Conservation (phyloP, 1,140 invertebrate genomes). For the Lycorma delicatula region DNA sequence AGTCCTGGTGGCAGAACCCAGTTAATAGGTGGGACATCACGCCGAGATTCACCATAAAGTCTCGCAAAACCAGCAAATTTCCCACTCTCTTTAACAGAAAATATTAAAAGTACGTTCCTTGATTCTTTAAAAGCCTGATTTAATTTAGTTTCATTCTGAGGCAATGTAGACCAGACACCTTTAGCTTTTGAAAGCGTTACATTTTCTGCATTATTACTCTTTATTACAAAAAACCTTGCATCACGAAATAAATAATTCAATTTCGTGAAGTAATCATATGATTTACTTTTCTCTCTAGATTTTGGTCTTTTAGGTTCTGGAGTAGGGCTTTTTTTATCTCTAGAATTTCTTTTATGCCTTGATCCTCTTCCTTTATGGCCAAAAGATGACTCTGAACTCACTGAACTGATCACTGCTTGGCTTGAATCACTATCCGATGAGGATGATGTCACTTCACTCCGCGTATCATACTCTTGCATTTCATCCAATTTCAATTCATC, state of each 20-base stretch:
- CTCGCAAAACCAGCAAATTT: slow-evolving; percentile 89
- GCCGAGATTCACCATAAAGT: slow-evolving; percentile 74
- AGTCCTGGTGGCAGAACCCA: slow-evolving; percentile 95
- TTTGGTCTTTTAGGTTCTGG: slow-evolving; percentile 42
- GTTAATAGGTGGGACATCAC: slow-evolving; percentile 79
- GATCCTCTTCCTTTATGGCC: slow-evolving; percentile 43
- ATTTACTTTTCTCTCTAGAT: slow-evolving; percentile 51
- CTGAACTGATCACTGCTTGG: slow-evolving; percentile 62
- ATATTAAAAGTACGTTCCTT: slow-evolving; percentile 90
- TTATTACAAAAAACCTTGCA: slow-evolving; percentile 93
- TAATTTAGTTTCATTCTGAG: slow-evolving; percentile 92
- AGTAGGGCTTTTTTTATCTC: slow-evolving; percentile 40
- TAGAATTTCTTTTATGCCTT: slow-evolving; percentile 41
- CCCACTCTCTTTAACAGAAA: slow-evolving; percentile 96
- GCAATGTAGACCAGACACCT: slow-evolving; percentile 95
- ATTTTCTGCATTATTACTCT: slow-evolving; percentile 97
- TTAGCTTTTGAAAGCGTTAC: slow-evolving; percentile 88
- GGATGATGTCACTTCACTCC: slow-evolving; percentile 57
- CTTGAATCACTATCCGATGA: slow-evolving; percentile 55
- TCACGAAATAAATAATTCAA: slow-evolving; percentile 92
- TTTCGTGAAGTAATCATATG: slow-evolving; percentile 78
- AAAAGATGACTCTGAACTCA: slow-evolving; percentile 51
- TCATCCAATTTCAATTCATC: slow-evolving; percentile 25
- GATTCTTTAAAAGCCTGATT: slow-evolving; percentile 89
- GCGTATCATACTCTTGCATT: slow-evolving; percentile 48